A percentile compares a stretch with the other conserved stretches of the same genome.
Evolutionary conservation across 2,113 vertebrate genomes (phyloP).

Genomic region (Oryzias celebensis): DNA sequence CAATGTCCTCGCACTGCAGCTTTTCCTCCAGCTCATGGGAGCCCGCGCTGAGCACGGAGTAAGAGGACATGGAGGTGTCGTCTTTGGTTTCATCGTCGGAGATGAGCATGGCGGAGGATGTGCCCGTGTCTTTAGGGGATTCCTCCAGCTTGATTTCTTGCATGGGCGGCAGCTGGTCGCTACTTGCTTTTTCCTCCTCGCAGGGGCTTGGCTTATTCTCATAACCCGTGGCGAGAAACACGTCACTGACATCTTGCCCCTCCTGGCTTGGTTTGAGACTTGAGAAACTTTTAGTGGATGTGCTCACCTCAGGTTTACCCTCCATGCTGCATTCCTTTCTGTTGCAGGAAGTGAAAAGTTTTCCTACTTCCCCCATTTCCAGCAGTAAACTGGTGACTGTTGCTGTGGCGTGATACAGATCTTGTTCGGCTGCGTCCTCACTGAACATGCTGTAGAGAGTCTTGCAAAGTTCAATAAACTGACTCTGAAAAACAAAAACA

Average conservation of each 20-base stretch:
- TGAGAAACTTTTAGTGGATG: background rate
- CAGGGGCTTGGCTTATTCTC: constrained; percentile 38
- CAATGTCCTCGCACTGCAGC: constrained; percentile 94
- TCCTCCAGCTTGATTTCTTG: constrained; percentile 96
- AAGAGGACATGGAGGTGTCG: constrained; percentile 96
- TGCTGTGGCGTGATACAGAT: constrained; percentile 94
- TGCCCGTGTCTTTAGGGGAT: constrained; percentile 87
- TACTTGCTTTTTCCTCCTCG: constrained; percentile 14
- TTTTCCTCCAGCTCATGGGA: constrained; percentile 93
- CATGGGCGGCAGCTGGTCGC: constrained; percentile 76
- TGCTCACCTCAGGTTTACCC: constrained; percentile 6
- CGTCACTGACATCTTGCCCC: constrained; percentile 46
- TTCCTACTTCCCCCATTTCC: constrained; percentile 97
- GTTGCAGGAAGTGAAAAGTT: constrained; percentile 82
- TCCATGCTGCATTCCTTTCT: constrained; percentile 54
- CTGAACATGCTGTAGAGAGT: constrained; percentile 98
- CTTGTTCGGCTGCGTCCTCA: constrained; percentile 90
- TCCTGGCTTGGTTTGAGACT: constrained; percentile 17
- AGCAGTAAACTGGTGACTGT: constrained; percentile 94
- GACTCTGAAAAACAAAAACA: constrained; percentile 75
- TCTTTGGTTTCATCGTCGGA: constrained; percentile 96
- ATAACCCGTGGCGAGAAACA: constrained; percentile 42
- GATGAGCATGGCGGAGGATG: constrained; percentile 91
- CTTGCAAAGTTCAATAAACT: constrained; percentile 98
- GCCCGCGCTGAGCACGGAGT: constrained; percentile 93